phyloP scores from a whole-genome alignment of 2,797 vertebrate genomes.

The Spinus olivaceus region DNA sequence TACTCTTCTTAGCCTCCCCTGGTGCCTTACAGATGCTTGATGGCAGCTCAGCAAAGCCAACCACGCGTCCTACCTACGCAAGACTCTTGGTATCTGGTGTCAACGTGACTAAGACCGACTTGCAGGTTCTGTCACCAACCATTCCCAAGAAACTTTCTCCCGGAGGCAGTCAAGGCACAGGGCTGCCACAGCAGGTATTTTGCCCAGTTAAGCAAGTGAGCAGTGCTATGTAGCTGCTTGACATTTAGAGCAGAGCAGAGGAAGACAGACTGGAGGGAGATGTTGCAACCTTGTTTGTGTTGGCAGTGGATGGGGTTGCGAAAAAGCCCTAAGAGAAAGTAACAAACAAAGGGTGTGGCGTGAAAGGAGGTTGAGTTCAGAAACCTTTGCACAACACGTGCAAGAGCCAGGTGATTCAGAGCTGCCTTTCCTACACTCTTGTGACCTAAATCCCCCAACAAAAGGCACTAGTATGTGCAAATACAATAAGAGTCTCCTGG shows the following conservation, averaged over 20 bases:
- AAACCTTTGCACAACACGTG: slow-evolving; percentile 47
- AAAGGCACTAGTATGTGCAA: slow-evolving; percentile 7
- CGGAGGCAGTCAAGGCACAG: background rate
- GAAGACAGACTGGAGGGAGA: background rate
- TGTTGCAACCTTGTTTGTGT: slow-evolving; percentile 45
- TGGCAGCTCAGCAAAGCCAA: background rate
- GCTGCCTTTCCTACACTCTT: background rate
- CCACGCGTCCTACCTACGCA: background rate
- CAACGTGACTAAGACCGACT: background rate
- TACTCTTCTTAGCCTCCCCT: background rate
- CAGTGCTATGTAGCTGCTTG: background rate
- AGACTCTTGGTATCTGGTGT: background rate
- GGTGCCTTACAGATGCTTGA: background rate
- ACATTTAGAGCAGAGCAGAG: background rate
- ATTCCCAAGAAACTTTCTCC: slow-evolving; percentile 21
- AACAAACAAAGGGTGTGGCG: slow-evolving; percentile 50
- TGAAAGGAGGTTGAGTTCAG: background rate
- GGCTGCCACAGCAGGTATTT: background rate
- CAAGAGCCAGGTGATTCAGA: slow-evolving; percentile 27
- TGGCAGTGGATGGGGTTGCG: slow-evolving; percentile 25
- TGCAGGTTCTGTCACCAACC: background rate
- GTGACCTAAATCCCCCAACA: slow-evolving; percentile 45
- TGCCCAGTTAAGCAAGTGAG: background rate
- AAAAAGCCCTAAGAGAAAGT: slow-evolving; percentile 60
- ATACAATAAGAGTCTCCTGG: background rate